Evolutionary conservation across 2,797 vertebrate species (phyloP).

Genomic region (Melanotaenia parkinsoni): DNA sequence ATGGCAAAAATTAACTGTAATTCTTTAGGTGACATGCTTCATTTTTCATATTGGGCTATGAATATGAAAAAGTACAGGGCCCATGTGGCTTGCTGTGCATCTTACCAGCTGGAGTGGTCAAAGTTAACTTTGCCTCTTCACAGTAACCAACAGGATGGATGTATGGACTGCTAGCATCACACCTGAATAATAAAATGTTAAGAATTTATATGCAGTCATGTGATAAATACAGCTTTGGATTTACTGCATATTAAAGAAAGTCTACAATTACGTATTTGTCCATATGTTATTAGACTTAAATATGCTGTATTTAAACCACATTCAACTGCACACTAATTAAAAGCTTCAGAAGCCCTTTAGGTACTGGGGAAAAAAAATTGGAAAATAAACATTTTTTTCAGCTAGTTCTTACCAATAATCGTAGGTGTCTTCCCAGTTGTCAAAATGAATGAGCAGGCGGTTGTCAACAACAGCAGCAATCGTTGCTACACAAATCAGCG

Average conservation of each 20-base stretch:
- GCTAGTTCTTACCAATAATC: constrained; percentile 83
- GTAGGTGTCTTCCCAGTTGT: constrained; percentile 87
- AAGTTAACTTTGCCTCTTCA: constrained; percentile 86
- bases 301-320: neutral
- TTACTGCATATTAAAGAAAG: too few relatives aligned
- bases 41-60: constrained; percentile 6
- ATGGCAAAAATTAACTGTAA: neutral
- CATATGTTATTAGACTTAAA: neutral
- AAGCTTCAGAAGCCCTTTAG: neutral
- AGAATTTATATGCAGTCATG: neutral
- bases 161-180: constrained; percentile 87
- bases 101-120: constrained; percentile 91
- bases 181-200: constrained; percentile 69
- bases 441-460: constrained; percentile 86
- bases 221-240: neutral
- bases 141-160: constrained; percentile 88
- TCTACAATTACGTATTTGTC: neutral
- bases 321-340: neutral
- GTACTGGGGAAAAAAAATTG: neutral
- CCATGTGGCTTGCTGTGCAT: constrained; percentile 52
- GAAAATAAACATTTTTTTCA: neutral
- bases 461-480: constrained; percentile 86
- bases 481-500: constrained; percentile 84
- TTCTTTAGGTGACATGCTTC: constrained; percentile 3
- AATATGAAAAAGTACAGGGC: neutral